phyloP scores from a whole-genome alignment of 2,113 vertebrate species.

The Calidris pygmaea region DNA sequence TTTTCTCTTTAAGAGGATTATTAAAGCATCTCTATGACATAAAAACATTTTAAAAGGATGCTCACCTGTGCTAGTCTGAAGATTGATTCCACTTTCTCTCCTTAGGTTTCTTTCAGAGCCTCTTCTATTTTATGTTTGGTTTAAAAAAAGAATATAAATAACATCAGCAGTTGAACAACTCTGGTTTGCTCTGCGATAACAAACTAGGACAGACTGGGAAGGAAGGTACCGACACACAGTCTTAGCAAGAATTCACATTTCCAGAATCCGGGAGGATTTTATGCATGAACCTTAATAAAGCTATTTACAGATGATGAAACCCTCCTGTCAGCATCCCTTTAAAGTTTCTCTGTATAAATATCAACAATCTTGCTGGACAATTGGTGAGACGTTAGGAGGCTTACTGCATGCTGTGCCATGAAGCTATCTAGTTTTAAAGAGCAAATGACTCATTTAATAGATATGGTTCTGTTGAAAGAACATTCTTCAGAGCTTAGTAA shows the following conservation, averaged over 20 bases:
- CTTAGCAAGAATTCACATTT: neutral
- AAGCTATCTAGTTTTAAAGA: slow-evolving; percentile 42
- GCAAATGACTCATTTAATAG: slow-evolving; percentile 63
- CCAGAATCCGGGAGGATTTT: slow-evolving; percentile 14
- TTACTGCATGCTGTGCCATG: slow-evolving; percentile 37
- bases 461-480: slow-evolving; percentile 52
- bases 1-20: neutral
- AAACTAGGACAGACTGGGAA: neutral
- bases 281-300: slow-evolving; percentile 25
- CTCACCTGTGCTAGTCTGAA: neutral
- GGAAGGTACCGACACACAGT: neutral
- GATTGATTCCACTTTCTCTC: neutral
- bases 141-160: neutral
- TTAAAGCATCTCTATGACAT: neutral
- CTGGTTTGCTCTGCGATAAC: neutral
- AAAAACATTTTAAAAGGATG: neutral
- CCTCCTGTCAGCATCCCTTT: slow-evolving; percentile 33
- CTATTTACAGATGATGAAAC: slow-evolving; percentile 26
- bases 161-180: neutral
- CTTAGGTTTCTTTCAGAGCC: neutral
- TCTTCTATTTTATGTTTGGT: neutral
- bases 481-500: slow-evolving; percentile 54
- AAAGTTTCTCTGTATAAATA: slow-evolving; percentile 40
- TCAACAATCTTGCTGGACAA: slow-evolving; percentile 43
- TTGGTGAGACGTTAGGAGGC: neutral